Percentiles rank a stretch among this genome's conserved stretches.
Conservation (phyloP, 2,797 vertebrate species). For the Pteropus rufus region DNA sequence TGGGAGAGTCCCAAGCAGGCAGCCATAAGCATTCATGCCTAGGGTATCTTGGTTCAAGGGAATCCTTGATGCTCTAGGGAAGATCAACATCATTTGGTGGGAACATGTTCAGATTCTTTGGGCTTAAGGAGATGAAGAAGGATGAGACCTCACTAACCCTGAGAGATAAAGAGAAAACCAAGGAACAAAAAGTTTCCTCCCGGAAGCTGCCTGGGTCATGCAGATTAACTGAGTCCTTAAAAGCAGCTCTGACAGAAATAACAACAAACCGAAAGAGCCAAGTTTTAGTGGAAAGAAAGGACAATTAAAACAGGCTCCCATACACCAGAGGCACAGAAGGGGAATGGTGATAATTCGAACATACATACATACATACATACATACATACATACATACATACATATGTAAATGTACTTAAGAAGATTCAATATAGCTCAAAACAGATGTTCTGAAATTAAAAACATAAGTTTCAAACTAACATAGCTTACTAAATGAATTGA, state of each 20-base stretch:
- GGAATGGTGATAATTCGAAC: neutral
- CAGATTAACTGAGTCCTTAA: neutral
- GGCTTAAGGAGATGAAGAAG: neutral
- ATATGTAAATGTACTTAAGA: neutral
- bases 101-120: neutral
- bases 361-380: neutral
- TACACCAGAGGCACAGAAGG: neutral
- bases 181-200: neutral
- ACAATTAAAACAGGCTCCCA: neutral
- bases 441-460: slow-evolving; percentile 19
- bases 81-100: neutral
- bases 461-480: neutral
- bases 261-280: neutral
- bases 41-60: neutral
- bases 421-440: neutral
- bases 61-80: neutral
- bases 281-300: neutral
- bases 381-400: neutral
- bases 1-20: neutral
- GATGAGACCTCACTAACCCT: neutral
- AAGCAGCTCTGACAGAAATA: neutral
- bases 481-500: neutral
- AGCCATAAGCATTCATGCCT: neutral
- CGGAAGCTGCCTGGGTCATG: neutral
- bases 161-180: neutral